A percentile compares a stretch with the other conserved stretches of the same genome.
Evolutionary conservation across 2,113 vertebrate species (phyloP).

Genomic region (Crotalus viridis): DNA sequence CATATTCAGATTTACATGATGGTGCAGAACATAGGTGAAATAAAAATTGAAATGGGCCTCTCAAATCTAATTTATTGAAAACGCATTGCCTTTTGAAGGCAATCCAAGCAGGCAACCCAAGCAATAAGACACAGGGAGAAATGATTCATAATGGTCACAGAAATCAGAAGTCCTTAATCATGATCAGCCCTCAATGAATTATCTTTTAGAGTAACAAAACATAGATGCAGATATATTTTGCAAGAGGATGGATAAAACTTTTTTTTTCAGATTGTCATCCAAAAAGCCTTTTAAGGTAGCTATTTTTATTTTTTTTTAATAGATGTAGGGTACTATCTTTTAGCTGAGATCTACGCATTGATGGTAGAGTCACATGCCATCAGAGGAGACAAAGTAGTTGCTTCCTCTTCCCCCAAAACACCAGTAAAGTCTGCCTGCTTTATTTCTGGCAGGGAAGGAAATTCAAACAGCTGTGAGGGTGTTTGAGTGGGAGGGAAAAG

Average conservation of each 20-base stretch:
- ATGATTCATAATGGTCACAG: background rate
- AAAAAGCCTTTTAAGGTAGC: background rate
- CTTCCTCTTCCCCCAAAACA: background rate
- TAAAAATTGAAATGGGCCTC: background rate
- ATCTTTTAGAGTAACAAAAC: background rate
- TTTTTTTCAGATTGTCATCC: background rate
- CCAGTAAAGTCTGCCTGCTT: background rate
- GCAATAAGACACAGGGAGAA: background rate
- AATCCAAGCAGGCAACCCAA: background rate
- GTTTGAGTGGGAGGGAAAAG: background rate
- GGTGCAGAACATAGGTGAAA: background rate
- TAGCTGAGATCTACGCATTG: background rate
- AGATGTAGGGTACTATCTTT: background rate
- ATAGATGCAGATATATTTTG: background rate
- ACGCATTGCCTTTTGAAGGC: background rate
- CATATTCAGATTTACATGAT: background rate
- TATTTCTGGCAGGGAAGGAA: background rate
- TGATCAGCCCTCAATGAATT: background rate
- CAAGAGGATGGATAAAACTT: background rate
- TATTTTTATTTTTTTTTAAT: background rate
- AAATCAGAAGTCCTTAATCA: background rate
- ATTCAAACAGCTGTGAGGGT: background rate
- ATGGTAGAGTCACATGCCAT: background rate
- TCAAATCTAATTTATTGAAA: background rate
- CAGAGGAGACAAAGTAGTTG: background rate